Conservation (phyloP, 2,113 vertebrate species). For the Takifugu bimaculatus region DNA sequence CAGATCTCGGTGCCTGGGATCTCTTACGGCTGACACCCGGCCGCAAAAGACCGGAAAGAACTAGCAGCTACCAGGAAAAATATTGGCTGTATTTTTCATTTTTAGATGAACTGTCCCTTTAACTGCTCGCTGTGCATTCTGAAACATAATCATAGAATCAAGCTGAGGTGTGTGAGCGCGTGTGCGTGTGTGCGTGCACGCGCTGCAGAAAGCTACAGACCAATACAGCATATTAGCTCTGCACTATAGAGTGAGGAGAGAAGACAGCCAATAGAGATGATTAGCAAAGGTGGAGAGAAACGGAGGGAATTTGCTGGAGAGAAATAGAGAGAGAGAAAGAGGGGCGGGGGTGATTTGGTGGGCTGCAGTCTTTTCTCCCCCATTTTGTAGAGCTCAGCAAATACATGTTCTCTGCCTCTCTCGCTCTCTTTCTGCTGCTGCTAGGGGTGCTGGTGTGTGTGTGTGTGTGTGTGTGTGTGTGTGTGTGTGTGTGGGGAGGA, state of each 20-base stretch:
- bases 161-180: too few relatives aligned
- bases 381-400: slow-evolving; percentile 79
- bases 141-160: neutral
- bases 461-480: slow-evolving; percentile 10
- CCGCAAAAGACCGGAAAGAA: too few relatives aligned
- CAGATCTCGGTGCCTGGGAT: too few relatives aligned
- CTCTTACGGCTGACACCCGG: too few relatives aligned
- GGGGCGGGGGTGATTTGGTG: slow-evolving; percentile 66
- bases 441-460: slow-evolving; percentile 7
- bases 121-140: neutral
- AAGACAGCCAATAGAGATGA: slow-evolving; percentile 17
- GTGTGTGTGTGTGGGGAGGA: slow-evolving; percentile 1
- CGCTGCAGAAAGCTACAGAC: slow-evolving; percentile 46
- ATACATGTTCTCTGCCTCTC: slow-evolving; percentile 53
- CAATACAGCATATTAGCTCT: slow-evolving; percentile 55
- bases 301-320: slow-evolving; percentile 15
- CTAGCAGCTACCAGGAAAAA: too few relatives aligned
- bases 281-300: slow-evolving; percentile 35
- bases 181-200: neutral
- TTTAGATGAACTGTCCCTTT: too few relatives aligned
- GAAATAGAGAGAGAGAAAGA: slow-evolving; percentile 19
- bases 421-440: slow-evolving; percentile 20
- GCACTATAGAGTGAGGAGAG: slow-evolving; percentile 23
- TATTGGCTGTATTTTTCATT: too few relatives aligned
- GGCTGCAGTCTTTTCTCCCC: slow-evolving; percentile 75